Percentiles rank a stretch among this genome's conserved stretches.
phyloP scores from a whole-genome alignment of 2,888 invertebrate genomes.

The Romanomermis culicivorax region DNA sequence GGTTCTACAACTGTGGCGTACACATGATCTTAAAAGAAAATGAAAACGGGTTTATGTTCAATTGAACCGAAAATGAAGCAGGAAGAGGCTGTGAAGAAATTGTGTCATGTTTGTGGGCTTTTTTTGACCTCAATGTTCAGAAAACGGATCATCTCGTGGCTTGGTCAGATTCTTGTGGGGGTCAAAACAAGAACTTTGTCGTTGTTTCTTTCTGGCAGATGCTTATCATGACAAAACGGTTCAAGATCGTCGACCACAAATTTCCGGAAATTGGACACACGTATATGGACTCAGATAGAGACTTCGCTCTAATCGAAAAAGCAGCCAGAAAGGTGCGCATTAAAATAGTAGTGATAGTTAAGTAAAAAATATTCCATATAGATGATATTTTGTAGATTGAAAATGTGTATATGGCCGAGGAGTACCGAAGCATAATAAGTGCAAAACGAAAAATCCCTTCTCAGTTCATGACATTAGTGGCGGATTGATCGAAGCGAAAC shows the following conservation, averaged over 20 bases:
- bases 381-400: no score
- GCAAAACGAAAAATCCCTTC: no score
- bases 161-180: background rate
- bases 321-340: no score
- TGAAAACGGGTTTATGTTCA: background rate
- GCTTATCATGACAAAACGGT: background rate
- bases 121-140: background rate
- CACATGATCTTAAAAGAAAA: background rate
- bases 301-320: slow-evolving; percentile 1
- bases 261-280: slow-evolving; percentile 3
- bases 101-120: background rate
- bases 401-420: no score
- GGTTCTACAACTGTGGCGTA: background rate
- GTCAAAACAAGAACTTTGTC: no score
- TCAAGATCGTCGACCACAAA: background rate
- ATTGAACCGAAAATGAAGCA: background rate
- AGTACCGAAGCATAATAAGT: no score
- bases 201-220: background rate
- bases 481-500: no score
- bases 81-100: no score
- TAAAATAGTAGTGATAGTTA: no score
- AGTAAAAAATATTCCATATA: no score
- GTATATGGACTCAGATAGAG: background rate
- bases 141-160: background rate
- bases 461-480: no score